Conservation (phyloP, 1,140 invertebrate species). For the Papilio xuthus region DNA sequence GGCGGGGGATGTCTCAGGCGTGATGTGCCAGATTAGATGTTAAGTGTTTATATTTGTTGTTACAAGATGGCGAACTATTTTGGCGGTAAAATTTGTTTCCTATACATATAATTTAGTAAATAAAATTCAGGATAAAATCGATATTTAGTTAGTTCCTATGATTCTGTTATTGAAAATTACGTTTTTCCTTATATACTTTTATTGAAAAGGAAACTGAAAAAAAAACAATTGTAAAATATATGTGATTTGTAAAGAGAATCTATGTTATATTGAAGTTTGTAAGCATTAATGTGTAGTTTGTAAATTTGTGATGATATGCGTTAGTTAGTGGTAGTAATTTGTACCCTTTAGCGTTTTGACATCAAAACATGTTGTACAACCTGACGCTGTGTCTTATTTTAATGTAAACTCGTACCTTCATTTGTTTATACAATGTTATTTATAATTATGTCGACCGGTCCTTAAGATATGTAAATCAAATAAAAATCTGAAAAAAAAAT, state of each 20-base stretch:
- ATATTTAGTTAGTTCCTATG: constrained; percentile 18
- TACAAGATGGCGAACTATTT: constrained; percentile 31
- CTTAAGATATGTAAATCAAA: constrained; percentile 69
- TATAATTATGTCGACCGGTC: constrained; percentile 60
- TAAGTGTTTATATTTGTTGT: constrained; percentile 62
- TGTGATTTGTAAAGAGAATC: constrained; percentile 33
- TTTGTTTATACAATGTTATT: constrained; percentile 65
- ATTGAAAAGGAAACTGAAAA: constrained; percentile 5
- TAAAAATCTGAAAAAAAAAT: constrained; percentile 51
- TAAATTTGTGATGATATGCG: constrained; percentile 10
- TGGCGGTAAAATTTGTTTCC: not conserved
- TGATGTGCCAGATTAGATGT: constrained; percentile 72
- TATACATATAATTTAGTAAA: not conserved
- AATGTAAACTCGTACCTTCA: constrained; percentile 62
- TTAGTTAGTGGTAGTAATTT: constrained; percentile 17
- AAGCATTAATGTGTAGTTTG: constrained; percentile 23
- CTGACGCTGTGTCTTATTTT: constrained; percentile 53
- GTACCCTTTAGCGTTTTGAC: constrained; percentile 33
- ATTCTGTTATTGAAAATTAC: constrained; percentile 1
- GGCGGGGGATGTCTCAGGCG: constrained; percentile 54
- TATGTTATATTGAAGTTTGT: constrained; percentile 14
- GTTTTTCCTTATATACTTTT: not conserved
- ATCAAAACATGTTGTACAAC: constrained; percentile 12
- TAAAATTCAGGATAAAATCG: not conserved
- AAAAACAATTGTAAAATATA: not conserved